These are phyloP conservation scores for Cecidostiba fungosa DNA, from an alignment of 2,888 invertebrate species.

Conservation along the genomic window DNA sequence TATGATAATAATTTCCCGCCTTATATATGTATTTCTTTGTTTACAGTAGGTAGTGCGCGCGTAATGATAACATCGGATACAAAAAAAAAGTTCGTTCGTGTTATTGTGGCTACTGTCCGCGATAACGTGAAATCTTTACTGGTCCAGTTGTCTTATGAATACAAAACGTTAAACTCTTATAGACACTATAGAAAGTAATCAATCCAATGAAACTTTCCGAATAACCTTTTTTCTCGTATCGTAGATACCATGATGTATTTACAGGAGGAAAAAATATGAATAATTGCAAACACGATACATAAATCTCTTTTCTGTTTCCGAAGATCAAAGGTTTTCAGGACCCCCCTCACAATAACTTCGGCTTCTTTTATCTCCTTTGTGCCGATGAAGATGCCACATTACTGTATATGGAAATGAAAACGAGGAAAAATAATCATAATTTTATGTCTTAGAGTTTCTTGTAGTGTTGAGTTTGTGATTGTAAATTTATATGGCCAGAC, in stretches of 20 bases:
- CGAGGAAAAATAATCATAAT: background rate
- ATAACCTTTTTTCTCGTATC: background rate
- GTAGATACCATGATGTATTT: background rate
- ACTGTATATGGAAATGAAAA: background rate
- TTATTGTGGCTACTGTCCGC: constrained; percentile 25
- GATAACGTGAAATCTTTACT: background rate
- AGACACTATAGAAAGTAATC: background rate
- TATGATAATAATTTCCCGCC: background rate
- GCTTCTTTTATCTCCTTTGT: background rate
- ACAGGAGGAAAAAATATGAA: background rate
- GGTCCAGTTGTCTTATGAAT: background rate
- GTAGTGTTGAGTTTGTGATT: background rate
- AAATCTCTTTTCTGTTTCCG: background rate
- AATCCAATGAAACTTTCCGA: background rate
- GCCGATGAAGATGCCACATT: background rate
- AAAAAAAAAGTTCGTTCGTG: constrained; percentile 30
- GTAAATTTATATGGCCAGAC: background rate
- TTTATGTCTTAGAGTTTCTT: background rate
- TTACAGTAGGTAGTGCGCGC: background rate
- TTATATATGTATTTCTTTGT: background rate
- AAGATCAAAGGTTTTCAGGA: background rate
- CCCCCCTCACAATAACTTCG: background rate
- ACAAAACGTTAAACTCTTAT: background rate
- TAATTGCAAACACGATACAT: background rate
- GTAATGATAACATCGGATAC: background rate